These are phyloP conservation scores for Coregonus ussuriensis DNA, from an alignment of 2,797 vertebrate species.

Conservation along the genomic window DNA sequence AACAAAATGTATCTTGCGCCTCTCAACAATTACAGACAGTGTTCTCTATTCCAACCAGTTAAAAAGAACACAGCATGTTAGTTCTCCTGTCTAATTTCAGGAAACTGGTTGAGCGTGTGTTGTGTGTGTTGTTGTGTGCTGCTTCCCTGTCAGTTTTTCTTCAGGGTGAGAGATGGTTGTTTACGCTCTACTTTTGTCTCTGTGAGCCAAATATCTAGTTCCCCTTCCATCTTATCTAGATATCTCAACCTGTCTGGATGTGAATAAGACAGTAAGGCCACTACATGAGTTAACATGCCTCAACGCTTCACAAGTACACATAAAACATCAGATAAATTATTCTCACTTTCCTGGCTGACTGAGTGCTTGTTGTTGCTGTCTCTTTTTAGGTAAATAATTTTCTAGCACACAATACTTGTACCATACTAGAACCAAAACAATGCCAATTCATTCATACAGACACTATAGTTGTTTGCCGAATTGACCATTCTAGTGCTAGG, in stretches of 20 bases:
- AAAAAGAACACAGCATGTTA: no score
- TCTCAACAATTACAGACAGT: neutral
- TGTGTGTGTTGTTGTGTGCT: no score
- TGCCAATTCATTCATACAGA: neutral
- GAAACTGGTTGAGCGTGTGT: no score
- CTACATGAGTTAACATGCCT: neutral
- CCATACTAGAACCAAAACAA: neutral
- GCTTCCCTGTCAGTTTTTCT: no score
- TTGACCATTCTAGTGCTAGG: no score
- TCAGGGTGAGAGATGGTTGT: neutral
- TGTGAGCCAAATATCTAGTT: no score
- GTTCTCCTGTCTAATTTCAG: no score
- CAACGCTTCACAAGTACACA: neutral
- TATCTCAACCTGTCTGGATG: neutral
- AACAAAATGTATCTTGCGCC: neutral
- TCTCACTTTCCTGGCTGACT: slow-evolving; percentile 43
- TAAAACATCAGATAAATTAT: neutral
- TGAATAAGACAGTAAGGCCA: neutral
- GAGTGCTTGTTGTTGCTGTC: neutral
- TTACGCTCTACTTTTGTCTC: neutral
- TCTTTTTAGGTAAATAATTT: neutral
- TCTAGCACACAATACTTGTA: neutral
- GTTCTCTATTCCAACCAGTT: no score
- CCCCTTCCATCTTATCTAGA: slow-evolving; percentile 30
- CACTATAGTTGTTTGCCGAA: neutral